phyloP scores from a whole-genome alignment of 2,888 invertebrate genomes.

The Cataglyphis albicans region DNA sequence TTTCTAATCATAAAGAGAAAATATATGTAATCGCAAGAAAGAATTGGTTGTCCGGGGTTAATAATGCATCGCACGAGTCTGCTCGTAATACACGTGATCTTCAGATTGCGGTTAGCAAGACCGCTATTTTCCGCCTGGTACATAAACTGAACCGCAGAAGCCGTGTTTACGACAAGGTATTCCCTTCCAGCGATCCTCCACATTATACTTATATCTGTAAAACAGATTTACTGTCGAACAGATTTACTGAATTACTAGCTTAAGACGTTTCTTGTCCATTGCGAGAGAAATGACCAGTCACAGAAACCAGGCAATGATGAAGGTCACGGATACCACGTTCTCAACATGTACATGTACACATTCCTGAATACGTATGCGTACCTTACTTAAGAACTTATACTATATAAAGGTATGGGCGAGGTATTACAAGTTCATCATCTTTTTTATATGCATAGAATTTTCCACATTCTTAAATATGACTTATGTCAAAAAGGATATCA shows the following conservation, averaged over 20 bases:
- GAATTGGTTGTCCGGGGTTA: conserved; percentile 14
- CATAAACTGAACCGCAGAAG: conserved; percentile 31
- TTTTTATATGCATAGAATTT: neutral
- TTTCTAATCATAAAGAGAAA: neutral
- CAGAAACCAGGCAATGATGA: conserved; percentile 74
- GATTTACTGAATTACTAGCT: conserved; percentile 40
- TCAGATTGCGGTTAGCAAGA: conserved; percentile 36
- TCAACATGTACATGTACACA: conserved; percentile 6
- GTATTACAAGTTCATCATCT: neutral
- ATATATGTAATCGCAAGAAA: conserved; percentile 6
- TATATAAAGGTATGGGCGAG: no score
- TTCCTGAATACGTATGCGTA: neutral
- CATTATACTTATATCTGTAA: conserved; percentile 14
- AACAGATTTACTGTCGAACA: neutral
- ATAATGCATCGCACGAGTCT: conserved; percentile 2
- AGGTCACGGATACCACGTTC: conserved; percentile 66
- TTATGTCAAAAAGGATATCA: neutral
- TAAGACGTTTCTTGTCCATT: conserved; percentile 49
- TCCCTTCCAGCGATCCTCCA: neutral
- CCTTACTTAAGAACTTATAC: conserved; percentile 8
- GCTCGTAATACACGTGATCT: conserved; percentile 11
- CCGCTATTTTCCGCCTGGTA: conserved; percentile 35
- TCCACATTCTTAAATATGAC: neutral
- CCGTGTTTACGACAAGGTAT: conserved; percentile 5
- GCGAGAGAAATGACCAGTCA: conserved; percentile 70